Evolutionary conservation across 2,113 vertebrate species (phyloP), one percentile per base, ranked within the genome.

Genomic region (Syngnathoides biaculeatus): DNA sequence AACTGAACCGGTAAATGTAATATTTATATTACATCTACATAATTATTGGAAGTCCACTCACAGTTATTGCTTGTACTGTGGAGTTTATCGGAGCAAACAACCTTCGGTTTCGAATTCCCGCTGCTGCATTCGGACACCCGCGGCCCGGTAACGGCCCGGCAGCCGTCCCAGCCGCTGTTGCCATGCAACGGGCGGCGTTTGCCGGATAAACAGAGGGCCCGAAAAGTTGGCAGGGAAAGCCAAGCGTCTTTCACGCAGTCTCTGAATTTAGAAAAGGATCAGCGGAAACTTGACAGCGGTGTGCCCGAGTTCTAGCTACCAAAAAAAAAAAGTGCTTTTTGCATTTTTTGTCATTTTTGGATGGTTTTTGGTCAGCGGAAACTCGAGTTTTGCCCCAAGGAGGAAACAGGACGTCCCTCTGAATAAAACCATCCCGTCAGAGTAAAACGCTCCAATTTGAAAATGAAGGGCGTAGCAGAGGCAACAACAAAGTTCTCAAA

Each of bases 181-280:
- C 59, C 81, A 59, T 75, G 74, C 64, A 71, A 53, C 62, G 66
- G 81, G 84, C 72, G 80, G 77, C 88, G 83, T 89, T 89, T 84
- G 79, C 66, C 40, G 58, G 79, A 81, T 86, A 81, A 82, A 83
- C 86, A 78, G 73, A 82, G 69, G 64, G 74, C 79, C 66, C 77
- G 65, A 68, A 68, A 69, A 72, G 77, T 78, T 74, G 71, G 79
- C 77, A 35, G 67, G 79, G 77, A 82, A 82, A 84, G 74, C 14
- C 14, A 19, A 84, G 74, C n/a, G 30, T 60, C 30, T 60, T 57
- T 57, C 55, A 19, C 55, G 30, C 55, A 8, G 14, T 57, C 26
- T 19, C 55, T 35, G 55, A 57, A 57, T 57, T 57, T 57, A 30
- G 55, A 57, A 30, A 30, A 57, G 55, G 19, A 42, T 61, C 59